These are phyloP conservation scores for Meandrusa payeni DNA, from an alignment of 2,888 invertebrate genomes.

Conservation along the genomic window DNA sequence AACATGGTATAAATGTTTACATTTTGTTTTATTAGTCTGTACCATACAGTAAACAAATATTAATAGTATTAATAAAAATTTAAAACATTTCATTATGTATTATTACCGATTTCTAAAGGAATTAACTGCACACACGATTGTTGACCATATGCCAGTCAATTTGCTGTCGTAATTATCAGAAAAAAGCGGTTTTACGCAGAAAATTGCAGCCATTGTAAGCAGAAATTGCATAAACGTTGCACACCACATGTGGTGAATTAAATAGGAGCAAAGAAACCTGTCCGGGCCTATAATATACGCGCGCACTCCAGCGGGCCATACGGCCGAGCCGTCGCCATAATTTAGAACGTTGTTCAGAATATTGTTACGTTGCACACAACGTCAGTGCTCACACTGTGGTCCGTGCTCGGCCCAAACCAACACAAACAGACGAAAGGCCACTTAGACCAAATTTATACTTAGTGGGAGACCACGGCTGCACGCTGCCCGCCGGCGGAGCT, in stretches of 20 bases:
- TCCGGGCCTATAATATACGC: constrained; percentile 59
- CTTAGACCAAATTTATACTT: constrained; percentile 79
- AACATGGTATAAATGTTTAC: too few species aligned
- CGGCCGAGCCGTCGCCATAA: constrained; percentile 64
- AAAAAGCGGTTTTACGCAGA: constrained; percentile 44
- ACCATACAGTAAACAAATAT: too few species aligned
- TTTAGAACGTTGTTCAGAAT: constrained; percentile 66
- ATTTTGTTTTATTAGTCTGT: too few species aligned
- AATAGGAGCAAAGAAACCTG: constrained; percentile 74
- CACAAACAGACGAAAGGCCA: constrained; percentile 75
- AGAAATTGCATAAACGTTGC: constrained; percentile 70
- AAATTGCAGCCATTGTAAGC: constrained; percentile 59
- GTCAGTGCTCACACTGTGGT: constrained; percentile 61
- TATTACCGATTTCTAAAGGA: constrained; percentile 1
- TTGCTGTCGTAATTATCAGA: constrained; percentile 38
- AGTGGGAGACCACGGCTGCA: constrained; percentile 72
- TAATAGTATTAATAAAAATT: too few species aligned
- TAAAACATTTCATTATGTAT: too few species aligned
- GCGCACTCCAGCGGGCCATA: constrained; percentile 55
- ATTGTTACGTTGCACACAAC: constrained; percentile 67
- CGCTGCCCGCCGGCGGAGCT: constrained; percentile 41
- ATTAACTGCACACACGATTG: constrained; percentile 29
- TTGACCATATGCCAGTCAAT: constrained; percentile 37
- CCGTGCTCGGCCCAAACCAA: constrained; percentile 63
- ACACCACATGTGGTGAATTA: constrained; percentile 67